Evolutionary conservation across 30 jellyfish, hydroid and myxozoan genomes (phyloP).

Genomic region (Chrysaora quinquecirrha): DNA sequence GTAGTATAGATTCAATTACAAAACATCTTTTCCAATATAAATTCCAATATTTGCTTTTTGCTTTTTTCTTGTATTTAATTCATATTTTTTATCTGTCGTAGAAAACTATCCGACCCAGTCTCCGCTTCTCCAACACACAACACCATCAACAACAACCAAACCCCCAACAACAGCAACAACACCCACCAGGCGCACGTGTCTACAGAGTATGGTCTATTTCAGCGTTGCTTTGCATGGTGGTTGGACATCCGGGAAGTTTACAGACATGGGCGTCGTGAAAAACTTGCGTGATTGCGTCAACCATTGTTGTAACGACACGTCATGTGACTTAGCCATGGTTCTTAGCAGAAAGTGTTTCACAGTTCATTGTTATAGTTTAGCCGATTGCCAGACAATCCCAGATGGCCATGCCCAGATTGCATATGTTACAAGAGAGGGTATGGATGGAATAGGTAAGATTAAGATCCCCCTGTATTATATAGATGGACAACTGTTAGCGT

Average conservation of each 20-base stretch:
- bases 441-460: conserved; percentile 58
- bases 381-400: conserved; percentile 93
- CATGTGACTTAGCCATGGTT: conserved; percentile 97
- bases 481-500: too few species aligned
- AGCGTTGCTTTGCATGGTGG: conserved; percentile 98
- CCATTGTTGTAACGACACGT: conserved; percentile 91
- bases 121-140: conserved; percentile 59
- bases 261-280: conserved; percentile 93
- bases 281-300: conserved; percentile 84
- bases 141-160: conserved; percentile 53
- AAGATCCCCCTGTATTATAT: too few species aligned
- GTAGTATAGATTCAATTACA: too few species aligned
- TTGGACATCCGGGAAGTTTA: conserved; percentile 96
- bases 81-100: too few species aligned
- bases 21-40: too few species aligned
- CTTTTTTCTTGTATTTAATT: too few species aligned
- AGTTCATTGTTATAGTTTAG: conserved; percentile 87
- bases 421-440: conserved; percentile 83
- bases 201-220: conserved; percentile 93
- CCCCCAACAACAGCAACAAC: conserved; percentile 80
- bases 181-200: conserved; percentile 72
- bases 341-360: conserved; percentile 90
- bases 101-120: conserved; percentile 70
- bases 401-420: conserved; percentile 99
- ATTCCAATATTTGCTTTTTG: too few species aligned